Percentiles rank a stretch among this genome's conserved stretches.
Conservation (phyloP, 37 sponge, comb jelly and placozoan species). For the Theonella swinhoei region DNA sequence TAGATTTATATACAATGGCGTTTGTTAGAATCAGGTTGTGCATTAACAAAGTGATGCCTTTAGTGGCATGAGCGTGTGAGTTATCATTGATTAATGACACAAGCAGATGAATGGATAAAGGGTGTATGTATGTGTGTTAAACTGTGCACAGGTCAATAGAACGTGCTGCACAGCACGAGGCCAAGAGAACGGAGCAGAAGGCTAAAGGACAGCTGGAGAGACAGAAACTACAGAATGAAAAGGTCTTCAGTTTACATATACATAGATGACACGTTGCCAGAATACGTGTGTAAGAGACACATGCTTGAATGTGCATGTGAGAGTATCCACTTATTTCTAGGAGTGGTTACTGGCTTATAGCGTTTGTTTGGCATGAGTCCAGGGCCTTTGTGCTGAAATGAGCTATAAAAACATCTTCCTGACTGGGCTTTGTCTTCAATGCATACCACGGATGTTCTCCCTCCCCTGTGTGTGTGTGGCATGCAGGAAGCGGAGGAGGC, state of each 20-base stretch:
- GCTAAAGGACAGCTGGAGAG: conserved; percentile 87
- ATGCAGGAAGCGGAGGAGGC: conserved; percentile 79
- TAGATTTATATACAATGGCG: no score
- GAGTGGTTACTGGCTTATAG: no score
- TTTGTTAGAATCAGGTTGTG: neutral
- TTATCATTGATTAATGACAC: neutral
- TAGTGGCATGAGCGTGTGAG: neutral
- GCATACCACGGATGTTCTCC: neutral
- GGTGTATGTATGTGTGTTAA: neutral
- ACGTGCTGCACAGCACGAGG: conserved; percentile 84
- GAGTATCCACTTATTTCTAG: no score
- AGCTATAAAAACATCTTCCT: no score
- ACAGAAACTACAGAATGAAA: conserved; percentile 89
- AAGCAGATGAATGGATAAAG: neutral
- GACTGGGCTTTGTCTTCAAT: no score
- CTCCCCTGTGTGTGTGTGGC: no score
- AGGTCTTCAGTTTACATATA: no score
- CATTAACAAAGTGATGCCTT: neutral
- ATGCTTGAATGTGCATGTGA: no score
- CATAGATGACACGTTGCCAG: no score
- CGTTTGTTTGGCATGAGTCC: no score
- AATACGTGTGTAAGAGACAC: no score
- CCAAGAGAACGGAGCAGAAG: conserved; percentile 88
- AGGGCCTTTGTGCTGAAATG: no score
- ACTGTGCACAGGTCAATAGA: conserved; percentile 83